Base-by-base conservation (phyloP, 1,140 invertebrate genomes). In the Aricia agestis region DNA sequence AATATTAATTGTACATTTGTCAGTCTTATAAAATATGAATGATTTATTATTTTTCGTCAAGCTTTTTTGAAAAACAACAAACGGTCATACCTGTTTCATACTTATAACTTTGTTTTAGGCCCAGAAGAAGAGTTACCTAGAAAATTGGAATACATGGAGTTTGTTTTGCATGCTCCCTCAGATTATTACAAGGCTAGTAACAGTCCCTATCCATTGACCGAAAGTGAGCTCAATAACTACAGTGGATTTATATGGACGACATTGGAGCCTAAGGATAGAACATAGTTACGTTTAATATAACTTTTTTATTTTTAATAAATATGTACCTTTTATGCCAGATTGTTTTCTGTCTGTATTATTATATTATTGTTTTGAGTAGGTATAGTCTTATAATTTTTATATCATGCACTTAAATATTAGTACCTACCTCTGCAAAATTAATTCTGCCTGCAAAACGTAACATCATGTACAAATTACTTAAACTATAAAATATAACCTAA, bases 131-230 rank as follows among this genome's bases (percentile, higher is more conserved):
- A 98, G 78, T 90, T 98, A 5, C 96, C 97, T 0, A 92, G 97
- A 5, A 97, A 96, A 90, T 92, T 98, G 66, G 96, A 97, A 67
- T 97, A 94, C 73, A 95, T 98, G 94, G 95, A 98, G 82, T 98
- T 98, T 93, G 94, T 98, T 11, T 98, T 98, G 95, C 97, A 98
- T 85, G 96, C 97, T 1, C 97, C 97, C 2, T 97, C 96, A 9
- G 97, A 98, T 85, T 98, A 98, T 90, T 98, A 96, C 82, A 95
- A 95, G 82, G 92, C 95, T 13, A 94, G 94, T 75, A 95, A 93
- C 72, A 95, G 94, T 42, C 97, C 97, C 0, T 98, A 97, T 85
- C 96, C 96, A 0, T 87, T 94, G 9, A 87, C 91, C 1, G 93
- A 95, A 41, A 89, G 83, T 63, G 87, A 93, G 63, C 77, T 92